Evolutionary conservation across 2,888 invertebrate genomes (phyloP).

Genomic region (Drosophila prostipennis): DNA sequence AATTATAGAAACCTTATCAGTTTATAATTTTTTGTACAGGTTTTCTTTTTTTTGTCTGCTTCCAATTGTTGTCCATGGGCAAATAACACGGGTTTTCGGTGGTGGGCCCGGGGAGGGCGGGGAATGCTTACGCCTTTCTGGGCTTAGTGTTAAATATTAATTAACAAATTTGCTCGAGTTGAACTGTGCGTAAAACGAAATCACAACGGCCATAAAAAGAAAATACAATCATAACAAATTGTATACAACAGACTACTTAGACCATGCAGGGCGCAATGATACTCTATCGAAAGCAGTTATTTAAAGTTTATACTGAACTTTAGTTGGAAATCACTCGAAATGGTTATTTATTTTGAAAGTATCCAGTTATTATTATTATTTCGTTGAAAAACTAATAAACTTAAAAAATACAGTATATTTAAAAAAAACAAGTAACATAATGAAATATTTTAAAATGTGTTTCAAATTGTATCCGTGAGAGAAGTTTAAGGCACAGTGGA

Average conservation of each 20-base stretch:
- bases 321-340: background rate
- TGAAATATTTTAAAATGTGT: background rate
- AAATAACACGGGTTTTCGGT: slow-evolving; percentile 30
- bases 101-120: background rate
- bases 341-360: too few species aligned
- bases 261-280: background rate
- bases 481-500: background rate
- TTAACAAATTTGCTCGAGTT: slow-evolving; percentile 49
- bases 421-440: too few species aligned
- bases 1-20: slow-evolving; percentile 62
- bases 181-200: slow-evolving; percentile 37
- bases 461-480: background rate
- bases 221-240: slow-evolving; percentile 23
- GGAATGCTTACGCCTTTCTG: slow-evolving; percentile 18
- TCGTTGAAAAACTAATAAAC: too few species aligned
- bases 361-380: too few species aligned
- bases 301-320: background rate
- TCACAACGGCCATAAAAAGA: slow-evolving; percentile 18
- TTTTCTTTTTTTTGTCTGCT: slow-evolving; percentile 29
- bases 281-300: background rate
- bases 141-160: slow-evolving; percentile 60
- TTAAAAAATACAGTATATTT: too few species aligned
- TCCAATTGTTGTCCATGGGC: slow-evolving; percentile 52
- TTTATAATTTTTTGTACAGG: slow-evolving; percentile 33
- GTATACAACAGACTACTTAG: background rate